These are phyloP conservation scores for Tetheella fluctuosa DNA, from an alignment of 2,888 invertebrate species.

Conservation along the genomic window DNA sequence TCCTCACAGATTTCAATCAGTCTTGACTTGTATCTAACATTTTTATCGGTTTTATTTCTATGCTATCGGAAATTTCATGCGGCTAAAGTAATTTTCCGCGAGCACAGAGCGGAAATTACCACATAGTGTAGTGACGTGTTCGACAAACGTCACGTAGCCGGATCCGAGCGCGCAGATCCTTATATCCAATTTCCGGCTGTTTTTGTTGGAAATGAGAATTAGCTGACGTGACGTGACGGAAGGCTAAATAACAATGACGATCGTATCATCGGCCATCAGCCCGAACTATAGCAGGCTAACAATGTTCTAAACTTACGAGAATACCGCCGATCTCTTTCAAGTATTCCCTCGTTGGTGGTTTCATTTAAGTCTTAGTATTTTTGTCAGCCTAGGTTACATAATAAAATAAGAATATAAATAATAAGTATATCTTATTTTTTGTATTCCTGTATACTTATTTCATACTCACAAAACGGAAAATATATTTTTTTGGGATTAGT, in stretches of 20 bases:
- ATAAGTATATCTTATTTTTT: too few species aligned
- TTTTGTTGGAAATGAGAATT: slow-evolving; percentile 83
- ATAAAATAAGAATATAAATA: too few species aligned
- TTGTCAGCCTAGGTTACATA: too few species aligned
- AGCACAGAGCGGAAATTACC: slow-evolving; percentile 82
- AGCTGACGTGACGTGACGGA: slow-evolving; percentile 79
- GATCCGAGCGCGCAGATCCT: slow-evolving; percentile 80
- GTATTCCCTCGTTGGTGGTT: not conserved
- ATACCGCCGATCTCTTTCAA: not conserved
- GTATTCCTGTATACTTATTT: too few species aligned
- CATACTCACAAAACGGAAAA: too few species aligned
- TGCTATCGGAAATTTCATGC: slow-evolving; percentile 80
- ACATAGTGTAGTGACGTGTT: slow-evolving; percentile 84
- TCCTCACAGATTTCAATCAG: slow-evolving; percentile 28
- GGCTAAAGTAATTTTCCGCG: slow-evolving; percentile 83
- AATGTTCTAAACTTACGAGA: not conserved
- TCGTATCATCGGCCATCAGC: slow-evolving; percentile 44
- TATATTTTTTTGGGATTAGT: too few species aligned
- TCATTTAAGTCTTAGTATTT: not conserved
- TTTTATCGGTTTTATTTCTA: slow-evolving; percentile 72
- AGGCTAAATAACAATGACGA: slow-evolving; percentile 75
- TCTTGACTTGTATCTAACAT: slow-evolving; percentile 40
- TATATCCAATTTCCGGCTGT: slow-evolving; percentile 83
- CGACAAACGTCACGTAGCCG: slow-evolving; percentile 84
- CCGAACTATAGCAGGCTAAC: slow-evolving; percentile 17